A percentile compares a stretch with the other conserved stretches of the same genome.
Conservation (phyloP, 2,797 vertebrate species). For the Pelochelys cantorii region DNA sequence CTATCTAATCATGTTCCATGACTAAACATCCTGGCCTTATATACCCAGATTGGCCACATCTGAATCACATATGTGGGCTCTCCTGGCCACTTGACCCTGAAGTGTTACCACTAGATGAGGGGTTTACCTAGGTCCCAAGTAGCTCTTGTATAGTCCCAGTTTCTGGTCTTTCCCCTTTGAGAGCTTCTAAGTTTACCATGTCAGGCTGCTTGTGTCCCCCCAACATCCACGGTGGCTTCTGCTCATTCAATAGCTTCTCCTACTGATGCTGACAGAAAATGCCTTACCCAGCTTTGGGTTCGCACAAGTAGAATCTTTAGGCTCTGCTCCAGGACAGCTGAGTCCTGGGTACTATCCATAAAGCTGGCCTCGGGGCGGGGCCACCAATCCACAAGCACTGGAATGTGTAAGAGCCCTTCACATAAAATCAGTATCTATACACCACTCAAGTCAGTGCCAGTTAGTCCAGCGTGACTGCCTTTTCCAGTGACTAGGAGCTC, state of each 20-base stretch:
- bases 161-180: neutral
- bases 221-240: neutral
- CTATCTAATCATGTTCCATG: neutral
- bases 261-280: neutral
- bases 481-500: neutral
- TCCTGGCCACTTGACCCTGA: no score
- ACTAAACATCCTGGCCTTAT: neutral
- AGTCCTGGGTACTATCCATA: neutral
- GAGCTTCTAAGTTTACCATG: neutral
- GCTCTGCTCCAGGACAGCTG: neutral
- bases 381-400: neutral
- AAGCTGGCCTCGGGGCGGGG: neutral
- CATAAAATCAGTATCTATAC: neutral
- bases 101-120: neutral
- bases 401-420: neutral
- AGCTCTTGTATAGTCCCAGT: neutral
- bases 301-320: neutral
- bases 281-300: neutral
- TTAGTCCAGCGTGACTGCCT: neutral
- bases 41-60: neutral
- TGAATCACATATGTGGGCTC: neutral
- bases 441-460: neutral
- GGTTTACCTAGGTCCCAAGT: neutral
- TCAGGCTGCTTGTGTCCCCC: neutral
- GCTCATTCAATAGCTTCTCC: neutral